phyloP scores from a whole-genome alignment of 1,140 invertebrate genomes.

The Asobara japonica region DNA sequence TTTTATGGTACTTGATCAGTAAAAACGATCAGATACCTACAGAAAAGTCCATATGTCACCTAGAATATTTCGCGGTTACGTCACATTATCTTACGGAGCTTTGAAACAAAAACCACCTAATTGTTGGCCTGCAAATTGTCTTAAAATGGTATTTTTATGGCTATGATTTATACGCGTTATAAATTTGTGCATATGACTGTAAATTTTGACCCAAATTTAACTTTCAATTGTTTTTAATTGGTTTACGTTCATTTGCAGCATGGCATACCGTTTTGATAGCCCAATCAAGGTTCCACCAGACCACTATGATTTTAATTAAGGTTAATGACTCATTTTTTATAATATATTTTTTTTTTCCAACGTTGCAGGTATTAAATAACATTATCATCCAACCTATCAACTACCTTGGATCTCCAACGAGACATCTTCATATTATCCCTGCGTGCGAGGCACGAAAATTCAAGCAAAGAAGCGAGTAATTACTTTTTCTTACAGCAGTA shows the following conservation, averaged over 20 bases:
- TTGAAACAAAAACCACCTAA: no score
- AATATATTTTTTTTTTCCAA: not conserved
- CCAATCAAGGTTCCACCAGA: not conserved
- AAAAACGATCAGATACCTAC: no score
- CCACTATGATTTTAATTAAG: constrained; percentile 4
- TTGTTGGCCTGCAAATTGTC: no score
- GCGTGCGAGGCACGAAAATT: not conserved
- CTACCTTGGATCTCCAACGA: not conserved
- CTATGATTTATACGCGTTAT: no score
- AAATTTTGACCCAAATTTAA: not conserved
- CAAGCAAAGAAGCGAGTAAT: constrained; percentile 3
- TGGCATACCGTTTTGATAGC: constrained; percentile 3
- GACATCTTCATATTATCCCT: constrained; percentile 4
- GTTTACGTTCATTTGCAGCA: not conserved
- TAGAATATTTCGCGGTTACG: no score
- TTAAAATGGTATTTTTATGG: no score
- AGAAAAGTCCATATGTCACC: no score
- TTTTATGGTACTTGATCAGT: no score
- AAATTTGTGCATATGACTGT: not conserved
- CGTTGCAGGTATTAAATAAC: constrained; percentile 4
- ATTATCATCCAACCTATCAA: not conserved
- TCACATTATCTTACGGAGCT: no score
- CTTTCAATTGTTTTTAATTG: constrained; percentile 1
- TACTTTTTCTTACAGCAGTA: constrained; percentile 1
- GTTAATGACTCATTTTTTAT: constrained; percentile 4